Conservation (phyloP, 2,113 vertebrate genomes). For the Ploceus nigricollis region DNA sequence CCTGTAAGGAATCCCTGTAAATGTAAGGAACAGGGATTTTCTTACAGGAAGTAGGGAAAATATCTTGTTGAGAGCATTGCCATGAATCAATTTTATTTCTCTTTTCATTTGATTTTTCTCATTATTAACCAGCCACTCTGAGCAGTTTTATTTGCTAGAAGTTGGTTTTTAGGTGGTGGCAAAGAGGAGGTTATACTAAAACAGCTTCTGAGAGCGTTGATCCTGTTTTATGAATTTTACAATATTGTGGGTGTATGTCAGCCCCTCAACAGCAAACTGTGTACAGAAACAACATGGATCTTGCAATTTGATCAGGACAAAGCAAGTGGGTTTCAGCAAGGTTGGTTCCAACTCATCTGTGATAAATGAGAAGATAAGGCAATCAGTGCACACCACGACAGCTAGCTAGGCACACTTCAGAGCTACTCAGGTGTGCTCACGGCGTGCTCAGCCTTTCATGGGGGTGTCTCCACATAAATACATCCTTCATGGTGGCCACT, state of each 20-base stretch:
- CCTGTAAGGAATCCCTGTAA: too few species aligned
- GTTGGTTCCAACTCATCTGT: constrained; percentile 99
- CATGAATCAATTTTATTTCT: neutral
- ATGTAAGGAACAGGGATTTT: too few species aligned
- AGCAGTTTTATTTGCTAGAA: neutral
- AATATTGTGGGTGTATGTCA: neutral
- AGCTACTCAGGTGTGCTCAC: constrained; percentile 87
- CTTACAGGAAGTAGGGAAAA: constrained; percentile 35
- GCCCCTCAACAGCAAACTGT: constrained; percentile 68
- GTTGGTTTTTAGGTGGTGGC: neutral
- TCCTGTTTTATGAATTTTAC: constrained; percentile 32
- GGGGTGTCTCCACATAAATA: constrained; percentile 81
- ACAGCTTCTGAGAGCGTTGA: neutral
- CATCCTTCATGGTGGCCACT: constrained; percentile 80
- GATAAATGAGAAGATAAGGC: constrained; percentile 99
- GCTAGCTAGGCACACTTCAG: constrained; percentile 88
- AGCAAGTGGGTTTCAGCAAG: constrained; percentile 95
- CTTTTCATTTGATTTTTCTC: neutral
- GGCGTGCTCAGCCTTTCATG: constrained; percentile 73
- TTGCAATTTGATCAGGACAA: constrained; percentile 87
- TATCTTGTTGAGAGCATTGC: neutral
- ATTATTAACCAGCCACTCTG: constrained; percentile 46
- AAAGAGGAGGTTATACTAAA: neutral
- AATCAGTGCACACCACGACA: constrained; percentile 93
- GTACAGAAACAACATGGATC: constrained; percentile 72